These are phyloP conservation scores for Stegophylla sp. DNA, from an alignment of 2,888 invertebrate genomes.

Conservation along the genomic window DNA sequence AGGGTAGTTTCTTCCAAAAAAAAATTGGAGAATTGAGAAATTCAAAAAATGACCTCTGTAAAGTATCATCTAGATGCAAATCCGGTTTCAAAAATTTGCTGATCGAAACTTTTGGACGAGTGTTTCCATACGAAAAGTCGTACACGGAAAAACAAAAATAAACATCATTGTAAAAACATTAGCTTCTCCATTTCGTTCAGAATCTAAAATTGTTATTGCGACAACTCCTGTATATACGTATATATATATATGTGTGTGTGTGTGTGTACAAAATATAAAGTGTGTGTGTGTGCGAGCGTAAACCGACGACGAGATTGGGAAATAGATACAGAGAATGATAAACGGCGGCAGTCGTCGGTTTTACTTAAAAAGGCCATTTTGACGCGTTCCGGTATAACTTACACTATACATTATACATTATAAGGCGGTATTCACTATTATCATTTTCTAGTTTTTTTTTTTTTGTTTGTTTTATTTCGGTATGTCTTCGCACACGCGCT, in stretches of 20 bases:
- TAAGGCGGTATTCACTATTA: background rate
- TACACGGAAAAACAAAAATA: no score
- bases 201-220: slow-evolving; percentile 36
- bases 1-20: no score
- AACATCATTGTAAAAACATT: no score
- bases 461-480: no score
- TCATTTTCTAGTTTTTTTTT: slow-evolving; percentile 19
- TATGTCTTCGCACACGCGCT: background rate
- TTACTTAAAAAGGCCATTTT: slow-evolving; percentile 55
- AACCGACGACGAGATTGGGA: background rate
- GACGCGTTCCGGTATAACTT: slow-evolving; percentile 34
- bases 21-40: no score
- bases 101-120: no score
- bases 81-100: no score
- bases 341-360: slow-evolving; percentile 11
- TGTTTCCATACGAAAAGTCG: no score
- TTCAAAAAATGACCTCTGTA: no score
- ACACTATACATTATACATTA: background rate
- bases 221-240: background rate
- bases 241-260: background rate
- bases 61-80: no score
- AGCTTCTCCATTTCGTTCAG: no score
- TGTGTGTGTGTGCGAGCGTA: background rate
- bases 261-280: background rate
- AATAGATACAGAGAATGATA: background rate